Base-by-base conservation (phyloP, 2,797 vertebrate species). In the Microtus obscurus region DNA sequence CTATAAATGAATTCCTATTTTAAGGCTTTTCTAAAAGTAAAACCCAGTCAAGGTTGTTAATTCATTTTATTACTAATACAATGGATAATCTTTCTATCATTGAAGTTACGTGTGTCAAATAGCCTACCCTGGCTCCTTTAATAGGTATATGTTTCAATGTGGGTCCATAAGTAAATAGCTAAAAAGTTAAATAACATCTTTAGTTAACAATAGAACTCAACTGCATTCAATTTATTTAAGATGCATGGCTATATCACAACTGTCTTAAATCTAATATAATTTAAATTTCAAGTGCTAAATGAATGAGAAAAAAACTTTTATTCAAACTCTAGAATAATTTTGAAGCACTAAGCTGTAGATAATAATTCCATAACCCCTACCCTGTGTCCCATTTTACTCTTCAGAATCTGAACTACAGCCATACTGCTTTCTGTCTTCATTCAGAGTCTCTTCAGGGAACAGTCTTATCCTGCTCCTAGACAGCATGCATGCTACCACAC, bases 151-250 rank as follows among this genome's bases (percentile, higher is more conserved):
- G 12, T 73, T 13, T 56, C 14, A 63, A 86, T 56, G 19, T 56
- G 0, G 86, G 0, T 88, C 27, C 92, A 29, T 86, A 25, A 90
- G 6, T 48, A 90, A 90, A 63, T 65, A 27, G 92, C 37, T 67
- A 81, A 81, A 77, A 40, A 25, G 4, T 53, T 23, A 40, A 56
- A 86, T 45, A 5, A 91, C 82, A 82, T 77, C 21, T n/a, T 96
- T 93, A 93, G 97, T 97, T 96, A 94, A 92, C 97, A 97, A 95
- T 93, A 95, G 25, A 40, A 56, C 29, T 8, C 95, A 96, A 82
- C 21, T 92, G 88, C 95, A 87, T 43, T 87, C 96, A 97, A 63
- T 45, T 51, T 95, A 81, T 97, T 97, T 98, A 95, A 80, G 59
- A 25, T 73, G 0, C 1, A 65, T 93, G 29, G 94, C 92, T 77